Percentiles rank a stretch among this genome's conserved stretches.
Evolutionary conservation across 2,797 vertebrate species (phyloP).

Genomic region (Melanotaenia pygmaea): DNA sequence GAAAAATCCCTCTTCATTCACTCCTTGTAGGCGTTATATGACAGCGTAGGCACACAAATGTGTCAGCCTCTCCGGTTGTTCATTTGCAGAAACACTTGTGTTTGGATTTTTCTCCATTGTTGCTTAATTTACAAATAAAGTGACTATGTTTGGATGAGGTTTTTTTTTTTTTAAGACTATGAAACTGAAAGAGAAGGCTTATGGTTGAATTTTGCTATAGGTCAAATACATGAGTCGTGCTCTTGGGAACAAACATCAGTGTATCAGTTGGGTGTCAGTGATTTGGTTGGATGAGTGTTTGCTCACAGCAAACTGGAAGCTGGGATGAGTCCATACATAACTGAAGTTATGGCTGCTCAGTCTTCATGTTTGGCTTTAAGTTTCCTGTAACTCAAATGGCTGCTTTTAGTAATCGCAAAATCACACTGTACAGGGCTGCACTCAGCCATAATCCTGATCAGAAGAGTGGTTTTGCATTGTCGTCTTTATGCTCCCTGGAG

Average conservation of each 20-base stretch:
- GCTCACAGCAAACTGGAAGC: conserved; percentile 36
- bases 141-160: background rate
- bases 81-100: conserved; percentile 26
- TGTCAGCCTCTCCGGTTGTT: conserved; percentile 31
- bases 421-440: background rate
- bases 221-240: conserved; percentile 18
- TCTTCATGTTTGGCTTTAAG: background rate
- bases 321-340: conserved; percentile 13
- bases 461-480: conserved; percentile 14
- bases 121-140: conserved; percentile 15
- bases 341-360: background rate
- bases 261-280: conserved; percentile 36
- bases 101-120: background rate
- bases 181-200: background rate
- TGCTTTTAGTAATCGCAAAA: conserved; percentile 30
- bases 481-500: conserved; percentile 25
- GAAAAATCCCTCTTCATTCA: conserved; percentile 39
- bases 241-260: conserved; percentile 17
- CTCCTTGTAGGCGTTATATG: conserved; percentile 43
- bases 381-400: conserved; percentile 31
- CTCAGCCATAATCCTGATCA: conserved; percentile 29
- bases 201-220: conserved; percentile 8
- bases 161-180: background rate
- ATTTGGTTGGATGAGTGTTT: conserved; percentile 39
- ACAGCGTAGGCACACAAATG: conserved; percentile 46